Evolutionary conservation across 2,113 vertebrate genomes (phyloP).

Genomic region (Heloderma charlesbogerti): DNA sequence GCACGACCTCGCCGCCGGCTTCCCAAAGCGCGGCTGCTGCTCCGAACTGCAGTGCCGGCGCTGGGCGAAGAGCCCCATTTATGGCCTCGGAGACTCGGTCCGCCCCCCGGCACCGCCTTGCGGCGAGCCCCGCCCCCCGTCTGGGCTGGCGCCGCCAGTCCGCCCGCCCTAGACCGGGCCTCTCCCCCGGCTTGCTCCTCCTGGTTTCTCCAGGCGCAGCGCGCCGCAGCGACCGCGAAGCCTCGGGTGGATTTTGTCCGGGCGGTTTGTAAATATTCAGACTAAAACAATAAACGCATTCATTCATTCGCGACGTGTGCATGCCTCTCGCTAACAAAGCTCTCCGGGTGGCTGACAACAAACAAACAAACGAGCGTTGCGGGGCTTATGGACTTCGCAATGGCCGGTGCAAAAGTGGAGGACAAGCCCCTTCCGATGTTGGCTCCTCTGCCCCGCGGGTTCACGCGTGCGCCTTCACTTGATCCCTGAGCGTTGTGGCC

Average conservation of each 20-base stretch:
- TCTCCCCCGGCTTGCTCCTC: neutral
- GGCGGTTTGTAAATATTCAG: neutral
- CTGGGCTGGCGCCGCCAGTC: neutral
- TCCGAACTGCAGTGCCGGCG: too few relatives aligned
- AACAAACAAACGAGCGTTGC: too few relatives aligned
- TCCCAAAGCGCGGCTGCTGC: neutral
- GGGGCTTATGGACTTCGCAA: too few relatives aligned
- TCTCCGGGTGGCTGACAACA: neutral
- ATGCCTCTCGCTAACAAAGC: too few relatives aligned
- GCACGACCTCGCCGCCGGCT: neutral
- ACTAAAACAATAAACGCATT: neutral
- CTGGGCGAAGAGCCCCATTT: neutral
- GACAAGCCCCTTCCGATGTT: neutral
- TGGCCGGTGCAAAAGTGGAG: neutral
- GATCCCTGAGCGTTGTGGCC: neutral
- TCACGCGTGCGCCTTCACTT: neutral
- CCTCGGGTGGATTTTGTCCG: neutral
- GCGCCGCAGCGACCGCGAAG: neutral
- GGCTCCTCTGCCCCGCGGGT: neutral
- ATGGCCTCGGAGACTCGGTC: neutral
- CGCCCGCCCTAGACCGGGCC: neutral
- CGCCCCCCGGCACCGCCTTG: neutral
- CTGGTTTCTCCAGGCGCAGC: neutral
- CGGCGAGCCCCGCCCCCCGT: neutral
- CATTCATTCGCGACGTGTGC: too few relatives aligned